Percentiles rank a stretch among this genome's conserved stretches.
Conservation (phyloP, 2,888 invertebrate species). For the Crepidodera aurea region DNA sequence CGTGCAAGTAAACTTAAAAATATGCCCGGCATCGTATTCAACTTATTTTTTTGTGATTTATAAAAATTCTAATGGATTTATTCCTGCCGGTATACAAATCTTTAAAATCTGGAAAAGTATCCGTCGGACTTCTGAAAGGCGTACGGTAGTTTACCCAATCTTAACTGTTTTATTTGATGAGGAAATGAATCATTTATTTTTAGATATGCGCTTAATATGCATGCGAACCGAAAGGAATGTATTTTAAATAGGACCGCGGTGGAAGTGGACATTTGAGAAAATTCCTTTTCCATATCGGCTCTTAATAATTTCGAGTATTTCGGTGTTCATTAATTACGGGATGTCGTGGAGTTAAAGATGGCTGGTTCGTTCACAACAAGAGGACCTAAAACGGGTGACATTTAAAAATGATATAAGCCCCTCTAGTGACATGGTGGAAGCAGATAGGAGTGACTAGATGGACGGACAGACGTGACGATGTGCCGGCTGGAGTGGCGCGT, state of each 20-base stretch:
- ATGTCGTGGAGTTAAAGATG: constrained; percentile 52
- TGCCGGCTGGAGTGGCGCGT: constrained; percentile 3
- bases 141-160: too few relatives aligned
- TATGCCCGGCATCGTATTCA: not conserved
- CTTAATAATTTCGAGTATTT: constrained; percentile 22
- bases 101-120: too few relatives aligned
- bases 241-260: not conserved
- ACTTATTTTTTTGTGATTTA: not conserved
- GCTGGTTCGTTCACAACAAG: constrained; percentile 47
- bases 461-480: constrained; percentile 33
- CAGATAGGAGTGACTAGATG: constrained; percentile 31
- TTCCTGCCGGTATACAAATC: too few relatives aligned
- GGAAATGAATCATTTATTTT: too few relatives aligned
- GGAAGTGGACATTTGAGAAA: constrained; percentile 5
- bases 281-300: not conserved
- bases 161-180: too few relatives aligned
- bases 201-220: too few relatives aligned
- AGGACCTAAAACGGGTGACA: constrained; percentile 42
- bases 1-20: not conserved
- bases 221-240: too few relatives aligned
- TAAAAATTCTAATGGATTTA: too few relatives aligned
- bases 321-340: constrained; percentile 53
- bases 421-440: constrained; percentile 40
- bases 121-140: too few relatives aligned
- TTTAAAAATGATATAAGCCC: constrained; percentile 54